phyloP scores from a whole-genome alignment of 64 coral and sea anemone species.

The Astreopora myriophthalma region DNA sequence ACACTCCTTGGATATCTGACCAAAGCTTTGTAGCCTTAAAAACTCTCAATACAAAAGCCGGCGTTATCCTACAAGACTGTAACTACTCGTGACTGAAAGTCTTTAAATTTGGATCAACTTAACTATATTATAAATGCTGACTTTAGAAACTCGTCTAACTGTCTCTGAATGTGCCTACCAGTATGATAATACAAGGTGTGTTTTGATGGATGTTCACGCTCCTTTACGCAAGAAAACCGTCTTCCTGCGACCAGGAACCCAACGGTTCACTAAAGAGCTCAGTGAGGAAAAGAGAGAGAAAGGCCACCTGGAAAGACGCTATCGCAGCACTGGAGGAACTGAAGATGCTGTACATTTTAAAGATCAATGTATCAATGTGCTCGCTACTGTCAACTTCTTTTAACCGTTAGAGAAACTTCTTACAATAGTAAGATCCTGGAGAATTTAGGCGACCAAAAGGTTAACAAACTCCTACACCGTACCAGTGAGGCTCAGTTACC shows the following conservation, averaged over 20 bases:
- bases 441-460: conserved; percentile 16
- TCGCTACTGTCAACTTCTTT: conserved; percentile 8
- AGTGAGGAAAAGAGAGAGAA: conserved; percentile 6
- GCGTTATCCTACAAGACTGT: neutral
- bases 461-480: conserved; percentile 2
- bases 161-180: conserved; percentile 18
- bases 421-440: neutral
- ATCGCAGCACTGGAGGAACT: conserved; percentile 8
- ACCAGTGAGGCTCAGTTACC: neutral
- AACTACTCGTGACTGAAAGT: conserved; percentile 32
- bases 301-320: neutral
- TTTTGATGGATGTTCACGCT: too few species aligned
- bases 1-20: conserved; percentile 44
- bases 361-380: neutral
- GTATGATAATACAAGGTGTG: neutral
- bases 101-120: conserved; percentile 9
- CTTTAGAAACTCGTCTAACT: neutral
- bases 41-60: conserved; percentile 8
- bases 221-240: neutral
- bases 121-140: neutral
- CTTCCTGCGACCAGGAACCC: conserved; percentile 1
- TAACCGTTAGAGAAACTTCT: neutral
- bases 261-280: conserved; percentile 22
- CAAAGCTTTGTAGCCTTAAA: conserved; percentile 16
- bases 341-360: conserved; percentile 18